Conservation (phyloP, 23 tunicate species). For the Styela plicata region DNA sequence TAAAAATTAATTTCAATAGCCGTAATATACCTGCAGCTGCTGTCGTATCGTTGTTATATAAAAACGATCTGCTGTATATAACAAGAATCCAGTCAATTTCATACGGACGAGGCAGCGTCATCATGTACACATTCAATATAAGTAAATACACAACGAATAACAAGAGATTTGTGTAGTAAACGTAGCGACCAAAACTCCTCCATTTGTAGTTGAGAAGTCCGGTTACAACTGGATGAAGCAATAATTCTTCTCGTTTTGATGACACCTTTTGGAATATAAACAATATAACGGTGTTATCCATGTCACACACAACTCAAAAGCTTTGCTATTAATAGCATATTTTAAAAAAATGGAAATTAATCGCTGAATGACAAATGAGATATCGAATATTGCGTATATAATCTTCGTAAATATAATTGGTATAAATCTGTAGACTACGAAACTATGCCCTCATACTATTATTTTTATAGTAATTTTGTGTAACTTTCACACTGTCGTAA, state of each 20-base stretch:
- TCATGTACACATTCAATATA: slow-evolving; percentile 84
- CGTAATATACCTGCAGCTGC: slow-evolving; percentile 11
- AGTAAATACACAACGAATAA: slow-evolving; percentile 55
- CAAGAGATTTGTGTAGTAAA: slow-evolving; percentile 68
- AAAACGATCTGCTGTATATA: slow-evolving; percentile 13
- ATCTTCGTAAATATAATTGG: no score
- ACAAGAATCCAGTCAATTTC: slow-evolving; percentile 62
- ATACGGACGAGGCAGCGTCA: slow-evolving; percentile 75
- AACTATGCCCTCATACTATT: no score
- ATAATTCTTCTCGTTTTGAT: slow-evolving; percentile 77
- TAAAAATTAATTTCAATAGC: no score
- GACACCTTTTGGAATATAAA: slow-evolving; percentile 43
- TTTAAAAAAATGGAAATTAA: no score
- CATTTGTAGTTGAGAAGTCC: slow-evolving; percentile 91
- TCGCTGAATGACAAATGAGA: no score
- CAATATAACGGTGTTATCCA: neutral
- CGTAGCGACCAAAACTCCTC: slow-evolving; percentile 85
- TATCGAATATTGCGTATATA: no score
- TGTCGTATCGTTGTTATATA: neutral
- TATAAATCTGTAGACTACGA: no score
- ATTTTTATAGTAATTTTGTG: no score
- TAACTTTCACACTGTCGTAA: no score
- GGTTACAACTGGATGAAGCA: slow-evolving; percentile 91
- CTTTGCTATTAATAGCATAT: no score
- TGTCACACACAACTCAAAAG: neutral